phyloP scores from a whole-genome alignment of 2,113 vertebrate species.

The Crotalus helleri region DNA sequence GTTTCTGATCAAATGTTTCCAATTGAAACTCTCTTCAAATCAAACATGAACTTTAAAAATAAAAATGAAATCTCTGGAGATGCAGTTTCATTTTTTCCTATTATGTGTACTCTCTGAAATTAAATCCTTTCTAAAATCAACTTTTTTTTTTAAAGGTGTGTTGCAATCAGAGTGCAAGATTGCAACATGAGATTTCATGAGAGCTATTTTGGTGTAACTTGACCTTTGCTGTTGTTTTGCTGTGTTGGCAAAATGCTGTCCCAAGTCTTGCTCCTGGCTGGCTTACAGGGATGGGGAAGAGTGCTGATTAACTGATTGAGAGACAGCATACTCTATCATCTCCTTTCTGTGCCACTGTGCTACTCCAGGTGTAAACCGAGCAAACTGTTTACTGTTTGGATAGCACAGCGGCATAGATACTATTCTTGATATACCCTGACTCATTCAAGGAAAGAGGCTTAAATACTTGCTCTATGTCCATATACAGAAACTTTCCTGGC shows the following conservation, averaged over 20 bases:
- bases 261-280: background rate
- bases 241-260: background rate
- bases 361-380: background rate
- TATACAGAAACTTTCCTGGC: fast-evolving
- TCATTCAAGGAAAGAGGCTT: background rate
- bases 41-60: background rate
- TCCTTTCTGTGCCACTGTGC: background rate
- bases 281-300: background rate
- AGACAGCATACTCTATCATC: background rate
- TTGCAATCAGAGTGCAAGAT: background rate
- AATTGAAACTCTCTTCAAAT: background rate
- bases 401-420: background rate
- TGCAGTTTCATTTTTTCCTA: background rate
- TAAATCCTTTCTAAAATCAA: background rate
- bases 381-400: background rate
- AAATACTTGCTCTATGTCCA: background rate
- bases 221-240: background rate
- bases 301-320: background rate
- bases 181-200: background rate
- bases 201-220: background rate
- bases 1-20: background rate
- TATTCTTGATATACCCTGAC: background rate
- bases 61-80: background rate
- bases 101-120: background rate
- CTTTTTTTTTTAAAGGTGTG: background rate